A percentile compares a stretch with the other conserved stretches of the same genome.
Evolutionary conservation across 2,797 vertebrate species (phyloP).

Genomic region (Pempheris klunzingeri): DNA sequence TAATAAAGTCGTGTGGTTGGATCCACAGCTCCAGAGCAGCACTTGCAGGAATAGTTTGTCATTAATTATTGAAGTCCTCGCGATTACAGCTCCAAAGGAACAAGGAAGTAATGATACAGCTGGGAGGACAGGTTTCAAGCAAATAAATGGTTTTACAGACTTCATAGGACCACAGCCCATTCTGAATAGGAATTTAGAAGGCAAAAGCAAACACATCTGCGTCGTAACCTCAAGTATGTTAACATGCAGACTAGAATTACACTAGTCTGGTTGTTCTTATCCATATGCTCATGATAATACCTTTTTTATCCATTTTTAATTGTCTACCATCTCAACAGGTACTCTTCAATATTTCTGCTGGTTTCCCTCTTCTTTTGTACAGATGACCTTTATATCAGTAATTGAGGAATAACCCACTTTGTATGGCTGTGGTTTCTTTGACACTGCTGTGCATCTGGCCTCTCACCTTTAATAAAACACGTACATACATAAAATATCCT

Average conservation of each 20-base stretch:
- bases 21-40: constrained; percentile 45
- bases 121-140: constrained; percentile 51
- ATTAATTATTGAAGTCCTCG: constrained; percentile 65
- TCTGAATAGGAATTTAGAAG: not conserved
- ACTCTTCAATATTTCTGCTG: too few relatives aligned
- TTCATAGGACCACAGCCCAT: not conserved
- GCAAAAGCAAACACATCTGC: not conserved
- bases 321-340: not conserved
- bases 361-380: not conserved
- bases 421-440: not conserved
- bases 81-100: constrained; percentile 43
- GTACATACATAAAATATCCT: too few relatives aligned
- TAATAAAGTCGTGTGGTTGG: constrained; percentile 42
- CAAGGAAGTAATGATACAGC: constrained; percentile 40
- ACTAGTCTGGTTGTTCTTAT: not conserved
- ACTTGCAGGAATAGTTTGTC: constrained; percentile 57
- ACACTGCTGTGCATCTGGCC: not conserved
- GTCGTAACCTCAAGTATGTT: not conserved
- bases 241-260: too few relatives aligned
- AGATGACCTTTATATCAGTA: not conserved
- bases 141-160: constrained; percentile 51
- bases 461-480: not conserved
- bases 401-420: not conserved
- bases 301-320: not conserved
- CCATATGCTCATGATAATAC: not conserved